Evolutionary conservation across 2,888 invertebrate genomes (phyloP), one percentile per base, ranked within the genome.

Genomic region (Encarsia formosa): DNA sequence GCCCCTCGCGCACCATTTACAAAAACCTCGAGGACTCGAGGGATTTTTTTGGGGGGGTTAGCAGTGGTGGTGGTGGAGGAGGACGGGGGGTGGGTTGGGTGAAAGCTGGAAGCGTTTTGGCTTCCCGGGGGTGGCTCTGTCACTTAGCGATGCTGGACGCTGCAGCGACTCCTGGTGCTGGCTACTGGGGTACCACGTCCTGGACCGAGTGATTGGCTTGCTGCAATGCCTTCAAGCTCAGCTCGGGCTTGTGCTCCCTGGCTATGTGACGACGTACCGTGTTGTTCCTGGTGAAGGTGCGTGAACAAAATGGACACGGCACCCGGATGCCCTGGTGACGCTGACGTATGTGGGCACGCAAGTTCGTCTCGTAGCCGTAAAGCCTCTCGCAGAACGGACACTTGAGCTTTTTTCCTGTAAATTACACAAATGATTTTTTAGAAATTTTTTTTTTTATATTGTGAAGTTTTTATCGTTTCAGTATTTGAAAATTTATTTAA

Each of bases 331-430:
- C 91, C 77, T 92, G 91, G 77, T 92, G 91, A 72, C 91, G 86
- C 74, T 92, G 92, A 49, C 91, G 80, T 71, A 92, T 91, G 78
- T 92, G 92, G 60, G 92, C 92, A 63, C 92, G 85, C 72, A 92
- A 77, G 75, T 92, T 92, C 69, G 92, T 92, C 81, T 92, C 92
- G 75, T 92, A 92, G 60, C 92, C 92, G 77, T 92, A 92, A 57
- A 92, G 81, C 70, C 91, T 83, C 78, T 92, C 92, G 81, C 92
- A 92, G 77, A 88, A 91, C 69, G 91, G 89, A 77, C 91, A 92
- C 79, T 91, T 91, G 70, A 92, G 79, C 77, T 92, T 92, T 76
- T 91, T 91, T 69, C 91, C 91, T 91, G 80, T 4, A 81, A 65
- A 44, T 56, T 11, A 52, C 4, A 15, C 39, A 40, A 31, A 11